phyloP scores from a whole-genome alignment of 2,888 invertebrate genomes.

The Apamea sordens region DNA sequence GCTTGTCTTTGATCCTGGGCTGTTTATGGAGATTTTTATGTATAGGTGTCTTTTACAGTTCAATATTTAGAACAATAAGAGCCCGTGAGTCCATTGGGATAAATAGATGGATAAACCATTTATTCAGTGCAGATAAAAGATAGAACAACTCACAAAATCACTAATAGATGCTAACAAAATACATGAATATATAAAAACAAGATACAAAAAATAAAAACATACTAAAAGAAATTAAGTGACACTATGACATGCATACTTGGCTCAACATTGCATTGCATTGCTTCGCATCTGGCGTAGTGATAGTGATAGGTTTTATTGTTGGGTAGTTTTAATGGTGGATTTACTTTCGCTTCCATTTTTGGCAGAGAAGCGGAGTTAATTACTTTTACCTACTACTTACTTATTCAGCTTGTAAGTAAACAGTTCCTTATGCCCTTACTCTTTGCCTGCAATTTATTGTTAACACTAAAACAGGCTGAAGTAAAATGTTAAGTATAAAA shows the following conservation, averaged over 20 bases:
- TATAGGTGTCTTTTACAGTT: neutral
- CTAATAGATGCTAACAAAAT: neutral
- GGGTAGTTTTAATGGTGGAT: neutral
- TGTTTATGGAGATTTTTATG: neutral
- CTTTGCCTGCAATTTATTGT: neutral
- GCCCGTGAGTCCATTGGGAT: neutral
- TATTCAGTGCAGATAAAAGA: neutral
- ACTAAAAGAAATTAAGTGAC: no score
- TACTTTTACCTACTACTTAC: no score
- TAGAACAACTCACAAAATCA: neutral
- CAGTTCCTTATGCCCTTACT: neutral
- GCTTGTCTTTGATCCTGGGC: neutral
- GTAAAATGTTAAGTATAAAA: slow-evolving; percentile 18
- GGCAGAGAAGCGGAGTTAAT: neutral
- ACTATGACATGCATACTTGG: no score
- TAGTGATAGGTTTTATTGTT: neutral
- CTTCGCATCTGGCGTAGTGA: neutral
- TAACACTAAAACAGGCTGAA: neutral
- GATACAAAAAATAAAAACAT: no score
- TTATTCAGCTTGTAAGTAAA: neutral
- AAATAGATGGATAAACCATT: neutral
- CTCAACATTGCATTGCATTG: no score
- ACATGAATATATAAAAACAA: no score
- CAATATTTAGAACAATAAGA: neutral
- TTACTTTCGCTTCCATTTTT: neutral